A percentile compares a stretch with the other conserved stretches of the same genome.
Evolutionary conservation across 2,113 vertebrate genomes (phyloP).

Genomic region (Scartelaos histophorus): DNA sequence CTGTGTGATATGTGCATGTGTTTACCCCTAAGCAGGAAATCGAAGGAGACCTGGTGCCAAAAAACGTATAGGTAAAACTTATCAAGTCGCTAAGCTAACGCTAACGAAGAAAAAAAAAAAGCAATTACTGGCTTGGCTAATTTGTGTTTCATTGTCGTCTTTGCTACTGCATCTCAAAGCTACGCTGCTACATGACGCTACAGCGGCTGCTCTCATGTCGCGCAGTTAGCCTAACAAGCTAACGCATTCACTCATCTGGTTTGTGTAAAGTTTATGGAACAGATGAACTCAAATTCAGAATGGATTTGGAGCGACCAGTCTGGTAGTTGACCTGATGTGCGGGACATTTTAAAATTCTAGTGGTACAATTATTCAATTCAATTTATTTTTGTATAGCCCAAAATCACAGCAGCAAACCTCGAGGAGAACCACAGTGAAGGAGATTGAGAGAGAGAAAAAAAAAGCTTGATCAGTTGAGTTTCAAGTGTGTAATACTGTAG

Average conservation of each 20-base stretch:
- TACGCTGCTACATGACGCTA: slow-evolving; percentile 22
- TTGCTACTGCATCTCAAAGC: slow-evolving; percentile 26
- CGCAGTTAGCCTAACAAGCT: not conserved
- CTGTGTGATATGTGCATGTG: slow-evolving; percentile 29
- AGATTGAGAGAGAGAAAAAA: too few relatives aligned
- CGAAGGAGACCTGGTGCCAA: slow-evolving; percentile 33
- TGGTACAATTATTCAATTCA: too few relatives aligned
- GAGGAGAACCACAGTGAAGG: too few relatives aligned
- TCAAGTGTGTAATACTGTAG: too few relatives aligned
- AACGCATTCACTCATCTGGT: not conserved
- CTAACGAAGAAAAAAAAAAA: not conserved
- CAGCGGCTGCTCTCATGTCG: slow-evolving; percentile 28
- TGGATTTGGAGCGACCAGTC: too few relatives aligned
- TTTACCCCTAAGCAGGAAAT: slow-evolving; percentile 48
- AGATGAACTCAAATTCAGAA: not conserved
- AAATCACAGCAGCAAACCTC: too few relatives aligned
- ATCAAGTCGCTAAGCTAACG: not conserved
- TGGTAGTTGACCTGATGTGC: too few relatives aligned
- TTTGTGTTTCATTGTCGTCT: slow-evolving; percentile 18
- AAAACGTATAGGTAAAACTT: slow-evolving; percentile 59
- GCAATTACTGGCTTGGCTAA: not conserved
- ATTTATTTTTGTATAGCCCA: too few relatives aligned
- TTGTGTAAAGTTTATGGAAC: not conserved
- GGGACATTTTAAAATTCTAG: too few relatives aligned
- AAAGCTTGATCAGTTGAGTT: too few relatives aligned